These are phyloP conservation scores for Marasmarcha lunaedactyla DNA, from an alignment of 2,888 invertebrate species.

Conservation along the genomic window DNA sequence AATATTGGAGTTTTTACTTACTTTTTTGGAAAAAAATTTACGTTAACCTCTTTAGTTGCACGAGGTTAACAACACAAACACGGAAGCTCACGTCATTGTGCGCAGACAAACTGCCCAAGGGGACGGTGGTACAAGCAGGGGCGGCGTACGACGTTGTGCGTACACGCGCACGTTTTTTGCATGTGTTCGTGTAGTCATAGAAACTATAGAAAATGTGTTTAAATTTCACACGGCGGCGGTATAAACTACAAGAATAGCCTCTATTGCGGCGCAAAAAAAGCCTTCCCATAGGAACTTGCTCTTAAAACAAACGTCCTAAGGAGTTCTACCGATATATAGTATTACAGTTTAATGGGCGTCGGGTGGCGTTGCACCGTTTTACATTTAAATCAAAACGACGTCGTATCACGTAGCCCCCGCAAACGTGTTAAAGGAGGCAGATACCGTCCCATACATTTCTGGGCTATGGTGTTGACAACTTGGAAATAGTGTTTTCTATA, in stretches of 20 bases:
- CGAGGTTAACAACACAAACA: not conserved
- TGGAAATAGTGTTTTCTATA: too few species aligned
- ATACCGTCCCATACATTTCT: too few species aligned
- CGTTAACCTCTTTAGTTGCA: not conserved
- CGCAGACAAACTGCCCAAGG: too few species aligned
- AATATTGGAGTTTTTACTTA: not conserved
- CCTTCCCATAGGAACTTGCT: not conserved
- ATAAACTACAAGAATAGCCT: not conserved
- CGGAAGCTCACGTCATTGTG: not conserved
- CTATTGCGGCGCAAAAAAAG: not conserved
- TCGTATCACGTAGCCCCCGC: too few species aligned
- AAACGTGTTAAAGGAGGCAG: too few species aligned
- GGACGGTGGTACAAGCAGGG: too few species aligned
- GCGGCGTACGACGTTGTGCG: too few species aligned
- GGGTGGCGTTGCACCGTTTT: too few species aligned
- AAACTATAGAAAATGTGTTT: not conserved
- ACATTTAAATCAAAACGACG: too few species aligned
- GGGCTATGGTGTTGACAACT: too few species aligned
- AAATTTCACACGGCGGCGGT: not conserved
- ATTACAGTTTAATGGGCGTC: not conserved
- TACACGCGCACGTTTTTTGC: not conserved
- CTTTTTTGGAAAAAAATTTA: not conserved
- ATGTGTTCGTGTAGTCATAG: not conserved
- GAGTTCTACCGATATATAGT: not conserved
- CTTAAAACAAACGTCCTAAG: not conserved